Base-by-base conservation (phyloP, 1,140 invertebrate genomes). In the Phortica variegata region DNA sequence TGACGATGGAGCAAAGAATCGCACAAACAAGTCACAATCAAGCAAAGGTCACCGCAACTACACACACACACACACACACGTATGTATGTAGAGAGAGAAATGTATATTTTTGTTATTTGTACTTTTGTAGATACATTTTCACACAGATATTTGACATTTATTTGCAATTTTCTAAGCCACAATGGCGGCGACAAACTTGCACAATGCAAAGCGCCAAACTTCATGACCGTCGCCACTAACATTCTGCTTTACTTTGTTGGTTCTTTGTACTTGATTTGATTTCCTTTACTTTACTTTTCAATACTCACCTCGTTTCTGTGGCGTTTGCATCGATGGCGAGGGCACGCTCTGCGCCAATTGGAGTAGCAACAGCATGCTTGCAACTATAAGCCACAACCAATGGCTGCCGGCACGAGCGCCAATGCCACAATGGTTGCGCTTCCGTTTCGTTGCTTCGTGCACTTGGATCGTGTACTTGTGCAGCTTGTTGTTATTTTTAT, bases 221-320 rank as follows among this genome's bases (percentile, higher is more conserved):
- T n/a, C n/a, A n/a, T n/a, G n/a, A n/a, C n/a, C n/a, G n/a, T n/a
- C 23, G 23, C 23, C 23, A 26, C 10, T 26, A 10, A 6, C 10
- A 26, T 26, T 5, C 10, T 26, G 23, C 23, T 26, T n/a, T 26
- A 26, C 23, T 26, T n/a, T 26, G 23, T 10, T 26, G 10, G 5
- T 10, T 26, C 23, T 26, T 26, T 26, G 5, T 26, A 26, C 10
- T n/a, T n/a, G n/a, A n/a, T n/a, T n/a, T 6, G 16, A n/a, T 44
- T n/a, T 17, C 16, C 17, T 16, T 34, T 16, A 7, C 13, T 38
- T 38, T 7, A 38, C 3, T 32, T 19, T 20, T 15, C 8, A 45
- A 17, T 9, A 39, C 62, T 70, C 54, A 73, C 70, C 70, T 73
- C 70, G 41, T 54, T 73, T 73, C 49, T 73, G 70, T 42, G 70